Base-by-base conservation (phyloP, 2,888 invertebrate genomes). In the Diarsia dahlii region DNA sequence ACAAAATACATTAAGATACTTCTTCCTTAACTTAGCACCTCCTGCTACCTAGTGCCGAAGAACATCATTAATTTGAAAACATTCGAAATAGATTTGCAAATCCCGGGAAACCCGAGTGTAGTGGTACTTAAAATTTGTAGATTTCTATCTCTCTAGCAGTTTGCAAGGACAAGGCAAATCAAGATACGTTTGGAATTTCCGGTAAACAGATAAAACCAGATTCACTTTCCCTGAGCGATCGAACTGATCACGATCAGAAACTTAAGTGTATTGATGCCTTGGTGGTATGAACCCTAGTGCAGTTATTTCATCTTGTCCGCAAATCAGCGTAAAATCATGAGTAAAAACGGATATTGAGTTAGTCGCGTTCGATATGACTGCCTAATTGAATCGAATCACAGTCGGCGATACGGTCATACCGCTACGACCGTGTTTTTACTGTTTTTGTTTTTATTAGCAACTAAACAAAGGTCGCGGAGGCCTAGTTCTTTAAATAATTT, bases 291-390 rank as follows among this genome's bases (percentile, higher is more conserved):
- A 39, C 12, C 34, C 54, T 20, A 39, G 28, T 46, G 52, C 15
- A 34, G 34, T 60, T 60, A 50, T 68, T 69, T 12, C n/a, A 12
- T 15, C 45, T 45, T 80, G 48, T 46, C 72, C 45, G 18, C 18
- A 52, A 78, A 63, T 69, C 3, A n/a, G 39, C 39, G 62, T 54
- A 15, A 58, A 58, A 66, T 50, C 66, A 63, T 46, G 52, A 58
- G 39, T 52, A 62, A 28, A 52, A 12, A 60, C 67, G 46, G 67
- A 39, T 74, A 72, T 69, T 48, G 45, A 66, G 2, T 71, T 69
- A 60, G 58, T 84, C 64, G 69, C 74, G 74, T 58, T 56, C 73
- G 63, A 54, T 20, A 52, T 54, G 15, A 71, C 46, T 50, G 52
- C 34, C n/a, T 39, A 52, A 23, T 63, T 76, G 56, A 62, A 72